A percentile compares a stretch with the other conserved stretches of the same genome.
phyloP scores from a whole-genome alignment of 2,797 vertebrate species.

The Pygocentrus nattereri region DNA sequence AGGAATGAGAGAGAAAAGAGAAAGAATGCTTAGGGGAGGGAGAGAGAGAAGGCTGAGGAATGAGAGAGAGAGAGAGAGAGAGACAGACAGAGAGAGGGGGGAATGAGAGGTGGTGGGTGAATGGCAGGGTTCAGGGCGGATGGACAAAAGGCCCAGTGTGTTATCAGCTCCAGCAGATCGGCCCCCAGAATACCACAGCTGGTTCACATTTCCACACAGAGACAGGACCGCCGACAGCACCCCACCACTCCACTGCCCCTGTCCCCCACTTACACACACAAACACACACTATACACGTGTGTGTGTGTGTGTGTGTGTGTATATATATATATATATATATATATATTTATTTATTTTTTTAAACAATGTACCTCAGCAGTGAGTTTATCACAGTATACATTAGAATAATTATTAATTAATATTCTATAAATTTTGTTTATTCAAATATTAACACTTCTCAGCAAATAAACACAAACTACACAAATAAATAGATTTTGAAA shows the following conservation, averaged over 20 bases:
- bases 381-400: too few species aligned
- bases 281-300: too few species aligned
- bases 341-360: too few species aligned
- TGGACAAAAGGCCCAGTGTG: conserved; percentile 70
- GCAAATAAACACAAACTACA: too few species aligned
- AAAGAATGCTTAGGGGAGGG: conserved; percentile 55
- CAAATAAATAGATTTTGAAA: too few species aligned
- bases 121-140: conserved; percentile 45
- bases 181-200: conserved; percentile 70
- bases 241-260: conserved; percentile 14
- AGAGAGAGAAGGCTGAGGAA: conserved; percentile 36
- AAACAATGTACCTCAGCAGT: too few species aligned
- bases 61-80: conserved; percentile 32
- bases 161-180: conserved; percentile 66
- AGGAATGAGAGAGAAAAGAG: conserved; percentile 15
- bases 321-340: too few species aligned
- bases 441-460: too few species aligned
- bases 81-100: conserved; percentile 4
- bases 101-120: conserved; percentile 53
- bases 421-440: too few species aligned
- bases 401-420: too few species aligned
- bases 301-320: too few species aligned
- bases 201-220: conserved; percentile 76
- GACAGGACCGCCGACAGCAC: conserved; percentile 69
- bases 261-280: not conserved